These are phyloP conservation scores for Cephus nigrinus DNA, from an alignment of 2,888 invertebrate species.

Conservation along the genomic window DNA sequence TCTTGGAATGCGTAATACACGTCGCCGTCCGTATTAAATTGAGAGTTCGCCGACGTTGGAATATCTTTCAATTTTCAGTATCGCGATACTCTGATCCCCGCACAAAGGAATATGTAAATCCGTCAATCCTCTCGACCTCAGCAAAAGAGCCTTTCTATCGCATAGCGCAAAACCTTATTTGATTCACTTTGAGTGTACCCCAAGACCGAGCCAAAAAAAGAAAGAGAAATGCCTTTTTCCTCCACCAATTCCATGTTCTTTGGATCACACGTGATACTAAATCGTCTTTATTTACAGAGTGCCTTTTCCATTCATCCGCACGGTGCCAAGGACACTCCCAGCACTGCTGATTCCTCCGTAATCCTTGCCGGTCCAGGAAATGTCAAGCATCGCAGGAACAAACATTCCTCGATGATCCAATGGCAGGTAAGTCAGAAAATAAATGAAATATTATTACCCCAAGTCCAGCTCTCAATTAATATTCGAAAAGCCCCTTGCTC, in stretches of 20 bases:
- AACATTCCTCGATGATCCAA: conserved; percentile 67
- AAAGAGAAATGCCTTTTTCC: background rate
- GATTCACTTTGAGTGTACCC: background rate
- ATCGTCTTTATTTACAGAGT: conserved; percentile 62
- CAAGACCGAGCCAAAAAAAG: background rate
- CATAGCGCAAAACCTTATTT: background rate
- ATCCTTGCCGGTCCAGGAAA: conserved; percentile 70
- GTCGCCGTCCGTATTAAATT: background rate
- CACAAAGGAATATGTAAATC: background rate
- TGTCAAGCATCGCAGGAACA: conserved; percentile 64
- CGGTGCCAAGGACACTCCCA: conserved; percentile 50
- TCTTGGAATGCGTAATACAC: background rate
- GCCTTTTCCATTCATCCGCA: conserved; percentile 69
- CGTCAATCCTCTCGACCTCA: background rate
- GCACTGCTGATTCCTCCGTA: conserved; percentile 59
- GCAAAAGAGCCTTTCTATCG: background rate
- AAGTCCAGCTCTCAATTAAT: too few relatives aligned
- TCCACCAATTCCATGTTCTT: background rate
- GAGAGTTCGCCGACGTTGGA: background rate
- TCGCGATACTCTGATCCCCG: background rate
- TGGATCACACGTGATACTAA: background rate
- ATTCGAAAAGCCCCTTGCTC: background rate
- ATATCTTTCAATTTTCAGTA: background rate
- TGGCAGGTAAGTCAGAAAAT: conserved; percentile 63
- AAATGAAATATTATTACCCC: background rate